Percentiles rank a stretch among this genome's conserved stretches.
Conservation (phyloP, 2,797 vertebrate genomes). For the Acanthurus leucopareius region DNA sequence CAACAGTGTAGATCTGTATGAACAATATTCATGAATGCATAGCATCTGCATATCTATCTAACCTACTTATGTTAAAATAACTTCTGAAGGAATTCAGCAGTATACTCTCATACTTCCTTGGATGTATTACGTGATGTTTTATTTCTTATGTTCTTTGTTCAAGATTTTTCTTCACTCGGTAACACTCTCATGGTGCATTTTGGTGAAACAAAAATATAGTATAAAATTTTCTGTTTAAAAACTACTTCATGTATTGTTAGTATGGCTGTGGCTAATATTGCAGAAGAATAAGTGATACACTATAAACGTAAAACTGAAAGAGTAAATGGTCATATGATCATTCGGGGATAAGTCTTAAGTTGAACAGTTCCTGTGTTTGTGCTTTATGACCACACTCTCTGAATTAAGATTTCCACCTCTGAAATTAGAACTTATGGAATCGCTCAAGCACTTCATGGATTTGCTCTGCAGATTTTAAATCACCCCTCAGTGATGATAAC, state of each 20-base stretch:
- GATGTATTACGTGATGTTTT: not conserved
- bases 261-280: not conserved
- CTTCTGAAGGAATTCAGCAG: constrained; percentile 11
- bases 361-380: constrained; percentile 16
- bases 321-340: constrained; percentile 10
- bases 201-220: not conserved
- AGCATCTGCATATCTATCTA: not conserved
- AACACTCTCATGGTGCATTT: not conserved
- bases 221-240: not conserved
- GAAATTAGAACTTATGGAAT: constrained; percentile 53
- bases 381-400: constrained; percentile 37
- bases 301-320: constrained; percentile 2
- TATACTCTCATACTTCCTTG: constrained; percentile 46
- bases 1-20: not conserved
- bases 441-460: constrained; percentile 58
- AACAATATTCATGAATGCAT: not conserved
- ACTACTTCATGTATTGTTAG: not conserved
- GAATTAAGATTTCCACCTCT: constrained; percentile 49
- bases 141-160: not conserved
- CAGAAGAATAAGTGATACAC: not conserved
- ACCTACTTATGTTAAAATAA: constrained; percentile 3
- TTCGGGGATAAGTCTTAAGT: constrained; percentile 26
- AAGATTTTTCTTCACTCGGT: not conserved
- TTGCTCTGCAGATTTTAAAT: constrained; percentile 69
- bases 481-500: constrained; percentile 69